Evolutionary conservation across 2,113 vertebrate species (phyloP), one percentile per base, ranked within the genome.

Genomic region (Gracilinanus agilis): DNA sequence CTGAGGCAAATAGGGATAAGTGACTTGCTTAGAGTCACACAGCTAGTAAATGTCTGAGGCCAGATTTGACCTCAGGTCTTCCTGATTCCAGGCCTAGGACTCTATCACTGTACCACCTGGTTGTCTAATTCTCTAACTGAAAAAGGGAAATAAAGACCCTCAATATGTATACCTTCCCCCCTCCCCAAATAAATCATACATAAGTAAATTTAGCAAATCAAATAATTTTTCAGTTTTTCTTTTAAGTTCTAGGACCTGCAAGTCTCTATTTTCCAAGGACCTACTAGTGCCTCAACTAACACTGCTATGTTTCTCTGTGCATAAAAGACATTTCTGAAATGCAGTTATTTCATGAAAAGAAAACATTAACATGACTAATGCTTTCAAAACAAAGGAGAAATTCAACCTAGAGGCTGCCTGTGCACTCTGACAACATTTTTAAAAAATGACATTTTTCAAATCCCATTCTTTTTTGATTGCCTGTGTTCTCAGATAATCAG

Each of bases 261-360:
- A 0, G 11, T 27, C 67, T 90, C 54, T 75, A 88, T 53, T 91
- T 12, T 21, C 83, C 75, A 90, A 94, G 8, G 21, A 44, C 94
- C 54, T 49, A 44, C 24, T 34, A 40, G 3, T 9, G n/a, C 3
- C 23, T 10, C 34, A 29, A 53, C 19, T 61, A 3, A 1, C 88
- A 91, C 13, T 29, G 21, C 19, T 93, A 13, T 34, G 19, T 54
- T 93, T 90, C 75, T n/a, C 67, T 75, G 67, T 16, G 67, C 67
- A 75, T 75, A 75, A n/a, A 75, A n/a, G 67, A 61, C 24, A 53
- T 90, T 90, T 94, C 96, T 53, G 27, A 34, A 0, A 95, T 90
- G 4, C 49, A 29, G 1, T 92, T 89, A 56, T 94, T 93, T 95
- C 23, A 92, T 49, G n/a, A 25, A 53, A n/a, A 53, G 55, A 94